Evolutionary conservation across 2,888 invertebrate species (phyloP).

Genomic region (Steinernema scapterisci): DNA sequence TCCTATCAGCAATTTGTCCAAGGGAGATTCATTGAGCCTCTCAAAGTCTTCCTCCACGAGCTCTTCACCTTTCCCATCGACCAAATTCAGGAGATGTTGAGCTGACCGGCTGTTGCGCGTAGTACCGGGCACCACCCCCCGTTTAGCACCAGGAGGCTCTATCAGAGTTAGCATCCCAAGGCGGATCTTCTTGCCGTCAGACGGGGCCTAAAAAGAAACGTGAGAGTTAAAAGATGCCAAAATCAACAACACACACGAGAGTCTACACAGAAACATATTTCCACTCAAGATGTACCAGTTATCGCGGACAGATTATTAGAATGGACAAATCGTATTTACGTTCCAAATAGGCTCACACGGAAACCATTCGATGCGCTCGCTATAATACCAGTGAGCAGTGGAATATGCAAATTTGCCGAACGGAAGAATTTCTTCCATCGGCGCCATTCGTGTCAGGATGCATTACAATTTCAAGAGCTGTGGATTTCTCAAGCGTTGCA

Average conservation of each 20-base stretch:
- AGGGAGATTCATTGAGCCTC: background rate
- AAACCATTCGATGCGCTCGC: too few species aligned
- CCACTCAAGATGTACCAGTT: too few species aligned
- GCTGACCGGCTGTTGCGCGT: background rate
- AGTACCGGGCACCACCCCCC: background rate
- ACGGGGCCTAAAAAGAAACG: background rate
- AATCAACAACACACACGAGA: background rate
- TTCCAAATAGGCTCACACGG: too few species aligned
- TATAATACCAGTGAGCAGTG: too few species aligned
- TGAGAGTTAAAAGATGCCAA: background rate
- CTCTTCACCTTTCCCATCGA: background rate
- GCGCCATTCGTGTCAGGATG: too few species aligned
- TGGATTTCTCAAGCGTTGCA: too few species aligned
- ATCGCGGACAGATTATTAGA: too few species aligned
- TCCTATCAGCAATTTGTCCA: background rate
- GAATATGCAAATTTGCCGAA: too few species aligned
- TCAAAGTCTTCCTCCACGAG: background rate
- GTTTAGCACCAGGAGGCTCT: constrained; percentile 23
- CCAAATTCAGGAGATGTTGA: constrained; percentile 15
- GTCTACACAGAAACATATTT: too few species aligned
- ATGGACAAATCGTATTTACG: too few species aligned
- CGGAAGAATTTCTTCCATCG: too few species aligned
- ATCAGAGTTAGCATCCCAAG: constrained; percentile 27
- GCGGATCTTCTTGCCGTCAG: constrained; percentile 14
- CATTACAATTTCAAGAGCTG: too few species aligned